Conservation (phyloP, 1,140 invertebrate genomes). For the Philopotamus ludificatus region DNA sequence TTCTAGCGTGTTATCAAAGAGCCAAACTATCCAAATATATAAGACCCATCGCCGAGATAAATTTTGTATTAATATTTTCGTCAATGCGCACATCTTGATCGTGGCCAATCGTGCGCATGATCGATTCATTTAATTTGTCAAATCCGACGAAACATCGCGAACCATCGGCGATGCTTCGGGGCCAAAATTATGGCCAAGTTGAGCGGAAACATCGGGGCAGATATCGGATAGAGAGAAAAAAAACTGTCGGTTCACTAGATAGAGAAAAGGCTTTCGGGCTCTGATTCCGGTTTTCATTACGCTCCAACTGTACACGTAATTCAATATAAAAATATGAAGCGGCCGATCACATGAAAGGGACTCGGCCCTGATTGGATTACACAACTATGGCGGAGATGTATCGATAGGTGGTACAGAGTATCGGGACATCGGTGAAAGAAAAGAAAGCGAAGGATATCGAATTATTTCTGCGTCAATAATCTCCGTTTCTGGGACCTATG, state of each 20-base stretch:
- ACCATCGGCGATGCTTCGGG: neutral
- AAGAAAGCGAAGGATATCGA: conserved; percentile 27
- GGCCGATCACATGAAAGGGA: conserved; percentile 25
- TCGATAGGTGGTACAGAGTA: conserved; percentile 10
- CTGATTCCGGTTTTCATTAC: conserved; percentile 38
- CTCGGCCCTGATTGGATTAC: conserved; percentile 37
- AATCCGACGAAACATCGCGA: neutral
- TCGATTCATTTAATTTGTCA: conserved; percentile 18
- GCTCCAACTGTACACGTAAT: conserved; percentile 32
- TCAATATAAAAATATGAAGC: conserved; percentile 39
- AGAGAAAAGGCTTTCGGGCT: conserved; percentile 29
- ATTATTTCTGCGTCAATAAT: conserved; percentile 28
- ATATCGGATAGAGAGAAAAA: conserved; percentile 11
- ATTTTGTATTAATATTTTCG: too few relatives aligned
- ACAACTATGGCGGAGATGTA: conserved; percentile 18
- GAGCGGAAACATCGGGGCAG: conserved; percentile 16
- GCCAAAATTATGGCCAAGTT: conserved; percentile 17
- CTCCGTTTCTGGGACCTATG: conserved; percentile 8
- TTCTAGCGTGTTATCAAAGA: too few relatives aligned
- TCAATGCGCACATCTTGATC: too few relatives aligned
- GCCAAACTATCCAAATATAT: too few relatives aligned
- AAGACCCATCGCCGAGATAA: too few relatives aligned
- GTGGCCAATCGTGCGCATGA: neutral
- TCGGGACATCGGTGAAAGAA: conserved; percentile 1
- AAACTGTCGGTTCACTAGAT: conserved; percentile 25